phyloP scores from a whole-genome alignment of 2,113 vertebrate genomes.

The Xiphophorus hellerii region DNA sequence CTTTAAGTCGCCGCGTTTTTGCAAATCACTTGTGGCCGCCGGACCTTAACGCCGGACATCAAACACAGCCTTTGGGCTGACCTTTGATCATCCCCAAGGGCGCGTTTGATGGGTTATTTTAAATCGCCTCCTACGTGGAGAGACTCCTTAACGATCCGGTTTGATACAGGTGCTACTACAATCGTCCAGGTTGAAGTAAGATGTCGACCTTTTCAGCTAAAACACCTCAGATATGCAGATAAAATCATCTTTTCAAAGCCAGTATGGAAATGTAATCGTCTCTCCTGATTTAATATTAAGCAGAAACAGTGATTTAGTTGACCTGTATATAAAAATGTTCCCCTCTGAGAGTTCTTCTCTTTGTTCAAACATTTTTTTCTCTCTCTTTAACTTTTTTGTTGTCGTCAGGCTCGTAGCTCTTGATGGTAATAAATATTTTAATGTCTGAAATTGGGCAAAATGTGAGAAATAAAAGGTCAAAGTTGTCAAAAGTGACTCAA shows the following conservation, averaged over 20 bases:
- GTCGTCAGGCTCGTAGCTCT: too few species aligned
- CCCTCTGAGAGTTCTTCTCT: too few species aligned
- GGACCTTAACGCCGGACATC: conserved; percentile 62
- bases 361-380: too few species aligned
- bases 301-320: too few species aligned
- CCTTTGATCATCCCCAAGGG: conserved; percentile 65
- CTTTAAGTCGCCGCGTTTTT: conserved; percentile 52
- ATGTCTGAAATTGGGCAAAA: too few species aligned
- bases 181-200: conserved; percentile 18
- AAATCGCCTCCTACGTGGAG: conserved; percentile 34
- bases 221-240: conserved; percentile 17
- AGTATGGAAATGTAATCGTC: too few species aligned
- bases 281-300: too few species aligned
- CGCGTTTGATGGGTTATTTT: conserved; percentile 28
- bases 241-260: not conserved
- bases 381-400: too few species aligned
- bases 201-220: conserved; percentile 35
- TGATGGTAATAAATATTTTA: too few species aligned
- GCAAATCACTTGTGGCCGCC: conserved; percentile 52
- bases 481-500: too few species aligned
- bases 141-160: conserved; percentile 14
- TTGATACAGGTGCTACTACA: conserved; percentile 31
- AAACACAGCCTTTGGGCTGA: conserved; percentile 63
- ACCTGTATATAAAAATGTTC: too few species aligned
- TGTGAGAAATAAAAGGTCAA: too few species aligned